Evolutionary conservation across 2,113 vertebrate genomes (phyloP).

Genomic region (Oplegnathus fasciatus): DNA sequence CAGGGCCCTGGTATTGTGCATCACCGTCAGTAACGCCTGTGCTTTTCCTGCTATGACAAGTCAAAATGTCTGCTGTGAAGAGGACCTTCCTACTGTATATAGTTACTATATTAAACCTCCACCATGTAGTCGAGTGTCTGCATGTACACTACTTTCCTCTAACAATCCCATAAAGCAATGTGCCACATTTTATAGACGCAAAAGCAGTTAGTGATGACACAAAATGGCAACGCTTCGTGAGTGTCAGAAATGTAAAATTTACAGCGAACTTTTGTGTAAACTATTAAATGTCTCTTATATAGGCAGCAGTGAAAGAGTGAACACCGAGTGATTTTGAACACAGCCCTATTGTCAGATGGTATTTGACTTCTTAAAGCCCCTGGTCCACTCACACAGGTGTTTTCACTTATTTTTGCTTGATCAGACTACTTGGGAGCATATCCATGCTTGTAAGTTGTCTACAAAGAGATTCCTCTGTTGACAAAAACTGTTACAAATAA

Average conservation of each 20-base stretch:
- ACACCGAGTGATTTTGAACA: neutral
- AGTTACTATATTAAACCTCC: neutral
- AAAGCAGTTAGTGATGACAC: no score
- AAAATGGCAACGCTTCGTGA: neutral
- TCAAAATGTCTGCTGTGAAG: no score
- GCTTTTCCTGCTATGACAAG: neutral
- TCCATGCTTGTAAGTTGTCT: neutral
- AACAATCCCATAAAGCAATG: neutral
- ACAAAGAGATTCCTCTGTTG: neutral
- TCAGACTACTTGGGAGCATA: neutral
- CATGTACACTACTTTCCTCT: no score
- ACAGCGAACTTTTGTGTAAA: neutral
- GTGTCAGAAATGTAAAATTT: neutral
- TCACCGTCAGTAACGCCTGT: neutral
- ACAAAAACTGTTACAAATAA: neutral
- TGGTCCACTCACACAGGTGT: neutral
- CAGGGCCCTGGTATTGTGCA: neutral
- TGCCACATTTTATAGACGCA: neutral
- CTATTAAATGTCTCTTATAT: neutral
- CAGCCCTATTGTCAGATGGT: neutral
- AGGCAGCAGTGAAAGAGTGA: neutral
- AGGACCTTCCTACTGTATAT: neutral
- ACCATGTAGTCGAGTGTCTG: neutral
- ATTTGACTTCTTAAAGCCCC: neutral
- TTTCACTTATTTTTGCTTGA: neutral